Evolutionary conservation across 2,113 vertebrate species (phyloP), one percentile per base, ranked within the genome.

Genomic region (Daubentonia madagascariensis): DNA sequence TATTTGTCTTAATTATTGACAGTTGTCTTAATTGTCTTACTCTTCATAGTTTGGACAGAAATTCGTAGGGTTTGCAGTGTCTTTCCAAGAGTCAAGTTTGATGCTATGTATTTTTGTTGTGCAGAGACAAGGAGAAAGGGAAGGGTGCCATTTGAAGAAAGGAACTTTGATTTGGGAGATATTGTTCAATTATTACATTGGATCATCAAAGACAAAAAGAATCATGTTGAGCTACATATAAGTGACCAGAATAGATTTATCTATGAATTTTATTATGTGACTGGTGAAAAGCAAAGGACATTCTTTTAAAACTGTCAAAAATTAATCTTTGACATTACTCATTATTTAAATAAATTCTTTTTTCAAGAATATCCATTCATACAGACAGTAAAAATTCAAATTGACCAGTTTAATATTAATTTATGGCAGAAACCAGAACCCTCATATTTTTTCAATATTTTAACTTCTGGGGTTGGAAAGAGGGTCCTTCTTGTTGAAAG

Each of bases 31-130:
- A 93, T 93, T 89, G 30, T 90, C 83, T 88, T 94, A 28, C 0
- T 5, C 72, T 45, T 96, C 45, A 32, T 35, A 54, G 37, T 22
- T 75, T 59, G 23, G 61, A 45, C 40, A 90, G 59, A 92, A 95
- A 97, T 87, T 81, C 17, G 5, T 59, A 86, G 30, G 5, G n/a
- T 81, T 91, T 94, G n/a, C 52, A 28, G 14, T 67, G 40, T 80
- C 68, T 95, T 97, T 72, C 81, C 40, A 93, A 76, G 88, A 76
- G 61, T 92, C 32, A 65, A 63, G 23, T 83, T 78, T 70, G 48
- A 57, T 68, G 35, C 4, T 84, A 68, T 89, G 57, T 88, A 63
- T 92, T 96, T 98, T 98, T 95, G 54, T 67, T 93, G 45, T 25
- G 32, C 70, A 30, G 28, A 22, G 25, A 65, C 4, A 14, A 67